A percentile compares a stretch with the other conserved stretches of the same genome.
Evolutionary conservation across 64 coral and sea anemone species (phyloP).

Genomic region (Montipora capricornis): DNA sequence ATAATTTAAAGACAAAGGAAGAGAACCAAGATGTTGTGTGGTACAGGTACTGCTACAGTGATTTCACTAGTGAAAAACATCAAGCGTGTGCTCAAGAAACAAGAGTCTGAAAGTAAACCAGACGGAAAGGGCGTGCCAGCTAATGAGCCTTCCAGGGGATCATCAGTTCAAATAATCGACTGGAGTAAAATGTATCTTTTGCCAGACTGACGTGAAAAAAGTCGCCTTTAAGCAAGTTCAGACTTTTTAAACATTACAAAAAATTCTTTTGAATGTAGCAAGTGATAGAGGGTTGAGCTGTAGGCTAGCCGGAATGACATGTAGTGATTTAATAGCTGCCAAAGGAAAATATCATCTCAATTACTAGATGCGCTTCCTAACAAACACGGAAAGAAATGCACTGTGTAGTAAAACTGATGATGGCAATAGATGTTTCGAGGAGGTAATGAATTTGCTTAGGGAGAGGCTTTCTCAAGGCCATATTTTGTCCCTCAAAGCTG

Average conservation of each 20-base stretch:
- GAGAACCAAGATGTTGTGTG: conserved; percentile 23
- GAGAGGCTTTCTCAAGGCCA: conserved; percentile 32
- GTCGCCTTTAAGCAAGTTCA: conserved; percentile 20
- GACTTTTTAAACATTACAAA: conserved; percentile 24
- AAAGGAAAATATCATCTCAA: conserved; percentile 48
- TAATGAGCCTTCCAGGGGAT: neutral
- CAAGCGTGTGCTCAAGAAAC: conserved; percentile 24
- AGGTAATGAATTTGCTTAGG: conserved; percentile 36
- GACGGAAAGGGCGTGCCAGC: neutral
- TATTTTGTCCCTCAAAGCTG: conserved; percentile 32
- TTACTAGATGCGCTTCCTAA: neutral
- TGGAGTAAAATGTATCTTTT: neutral
- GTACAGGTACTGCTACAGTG: conserved; percentile 34
- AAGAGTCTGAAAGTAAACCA: conserved; percentile 7
- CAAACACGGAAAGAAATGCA: neutral
- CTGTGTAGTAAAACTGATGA: neutral
- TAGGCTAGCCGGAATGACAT: neutral
- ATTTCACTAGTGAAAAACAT: conserved; percentile 24
- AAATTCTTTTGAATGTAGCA: conserved; percentile 15
- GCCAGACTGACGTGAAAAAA: neutral
- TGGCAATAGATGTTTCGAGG: conserved; percentile 7
- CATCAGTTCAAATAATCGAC: neutral
- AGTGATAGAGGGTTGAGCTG: conserved; percentile 25
- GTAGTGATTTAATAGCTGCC: conserved; percentile 36
- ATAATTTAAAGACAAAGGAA: conserved; percentile 23